Evolutionary conservation across 1,140 invertebrate genomes (phyloP), one percentile per base, ranked within the genome.

Genomic region (Drosophila ananassae): DNA sequence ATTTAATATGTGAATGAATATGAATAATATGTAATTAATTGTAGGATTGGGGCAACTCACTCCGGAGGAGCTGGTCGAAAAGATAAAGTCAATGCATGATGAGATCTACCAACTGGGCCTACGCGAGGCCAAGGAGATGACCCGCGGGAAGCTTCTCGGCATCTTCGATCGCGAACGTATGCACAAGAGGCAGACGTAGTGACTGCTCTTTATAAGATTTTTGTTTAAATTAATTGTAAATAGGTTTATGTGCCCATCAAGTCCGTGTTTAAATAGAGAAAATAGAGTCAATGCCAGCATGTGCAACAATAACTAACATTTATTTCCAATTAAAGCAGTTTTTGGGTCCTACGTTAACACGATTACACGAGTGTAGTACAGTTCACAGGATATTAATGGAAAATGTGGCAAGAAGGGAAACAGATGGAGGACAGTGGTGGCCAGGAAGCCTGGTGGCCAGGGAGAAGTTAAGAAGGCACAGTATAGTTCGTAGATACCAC

Each of bases 111-210:
- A 98, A 90, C 93, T 99, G 21, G 98, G 98, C 6, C 92, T 98
- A 10, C 97, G 98, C 90, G 98, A 99, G 94, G 95, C 97, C 1
- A 98, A 98, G 91, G 98, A 99, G 94, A 98, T 99, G 96, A 98
- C 98, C 0, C 93, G 98, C 77, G 98, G 98, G 37, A 98, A 98
- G 93, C 98, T 98, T 92, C 93, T 99, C 44, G 97, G 98, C 92
- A 97, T 99, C 84, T 96, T 96, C 79, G 94, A 79, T 50, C 63
- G 61, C 0, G 57, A 89, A 5, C 71, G 62, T 22, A 6, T 48
- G 13, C 56, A 66, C 34, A 84, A 79, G 39, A 56, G 73, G 1
- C 63, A 73, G 39, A 17, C 48, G 21, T 75, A 47, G 37, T 30
- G 8, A n/a, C 10, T 12, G 7, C 34, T n/a, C 10, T 37, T 37